Evolutionary conservation across 2,888 invertebrate genomes (phyloP).

Genomic region (Dusona sp.): DNA sequence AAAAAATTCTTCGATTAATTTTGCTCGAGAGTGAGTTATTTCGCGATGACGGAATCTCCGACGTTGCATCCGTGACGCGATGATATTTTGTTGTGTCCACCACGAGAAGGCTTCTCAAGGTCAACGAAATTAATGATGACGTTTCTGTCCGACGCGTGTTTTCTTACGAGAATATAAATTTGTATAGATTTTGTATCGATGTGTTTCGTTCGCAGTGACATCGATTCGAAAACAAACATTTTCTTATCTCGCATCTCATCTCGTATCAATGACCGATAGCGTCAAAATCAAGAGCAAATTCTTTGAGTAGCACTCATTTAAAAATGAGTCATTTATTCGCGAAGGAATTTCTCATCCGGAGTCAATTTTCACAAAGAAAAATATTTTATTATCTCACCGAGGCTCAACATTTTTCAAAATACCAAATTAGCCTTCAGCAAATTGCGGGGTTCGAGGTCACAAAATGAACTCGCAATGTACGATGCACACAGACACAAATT

Average conservation of each 20-base stretch:
- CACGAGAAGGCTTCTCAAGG: conserved; percentile 44
- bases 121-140: conserved; percentile 11
- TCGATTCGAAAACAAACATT: conserved; percentile 7
- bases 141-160: conserved; percentile 4
- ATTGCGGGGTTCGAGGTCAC: neutral
- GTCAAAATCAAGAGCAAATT: neutral
- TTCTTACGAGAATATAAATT: conserved; percentile 10
- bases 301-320: neutral
- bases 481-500: neutral
- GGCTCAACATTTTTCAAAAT: conserved; percentile 45
- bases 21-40: conserved; percentile 49
- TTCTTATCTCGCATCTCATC: conserved; percentile 8
- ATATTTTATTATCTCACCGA: conserved; percentile 36
- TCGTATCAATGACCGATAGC: neutral
- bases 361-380: too few relatives aligned
- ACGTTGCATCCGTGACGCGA: conserved; percentile 54
- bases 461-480: neutral
- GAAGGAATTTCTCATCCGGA: neutral
- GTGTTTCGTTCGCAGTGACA: neutral
- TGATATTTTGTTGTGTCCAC: conserved; percentile 45
- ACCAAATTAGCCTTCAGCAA: neutral
- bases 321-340: neutral
- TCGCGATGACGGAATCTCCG: conserved; percentile 63
- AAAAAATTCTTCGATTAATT: too few relatives aligned
- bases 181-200: neutral